Evolutionary conservation across 2,888 invertebrate genomes (phyloP), one percentile per base, ranked within the genome.

Genomic region (Agonopterix subpropinquella): DNA sequence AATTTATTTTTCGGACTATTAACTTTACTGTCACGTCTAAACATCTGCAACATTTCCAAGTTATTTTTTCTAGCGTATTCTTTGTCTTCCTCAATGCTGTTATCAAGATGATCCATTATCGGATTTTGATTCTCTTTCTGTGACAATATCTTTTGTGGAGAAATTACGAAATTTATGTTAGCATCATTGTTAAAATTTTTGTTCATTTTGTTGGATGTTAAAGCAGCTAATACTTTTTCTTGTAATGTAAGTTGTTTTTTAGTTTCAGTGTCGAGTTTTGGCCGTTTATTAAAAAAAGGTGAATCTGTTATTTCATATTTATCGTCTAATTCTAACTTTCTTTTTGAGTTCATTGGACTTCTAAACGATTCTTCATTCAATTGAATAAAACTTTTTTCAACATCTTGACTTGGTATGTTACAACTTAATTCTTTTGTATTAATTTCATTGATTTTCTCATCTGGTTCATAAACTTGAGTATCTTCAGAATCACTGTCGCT

Each of bases 281-380:
- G 75, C 57, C 70, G 77, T 56, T 88, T 88, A 55, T 58, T 75
- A 50, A 87, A 89, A 64, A 77, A 86, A 11, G 85, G 85, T 0
- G 88, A 88, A 28, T 5, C 7, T 65, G 44, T 64, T 68, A 47
- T 65, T 42, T 8, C 55, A 2, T 55, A 47, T 41, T 71, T 66
- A 51, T 70, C 67, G 13, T 75, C 45, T 11, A n/a, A 18, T 36
- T 47, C 67, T 41, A 72, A 55, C 59, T 85, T 84, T 57, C 84
- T 71, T 64, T 83, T 75, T 48, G 42, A 11, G 8, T n/a, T 8
- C n/a, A 9, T 11, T 15, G 62, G 57, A 52, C 56, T 62, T 47
- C 49, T 53, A 10, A 36, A 42, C 5, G 28, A 13, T 45, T 45
- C 45, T 45, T 45, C 36, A 4, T 36, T 8, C 11, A 37, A 5